These are phyloP conservation scores for Drosophila mayri DNA, from an alignment of 1,140 invertebrate species.

Conservation along the genomic window DNA sequence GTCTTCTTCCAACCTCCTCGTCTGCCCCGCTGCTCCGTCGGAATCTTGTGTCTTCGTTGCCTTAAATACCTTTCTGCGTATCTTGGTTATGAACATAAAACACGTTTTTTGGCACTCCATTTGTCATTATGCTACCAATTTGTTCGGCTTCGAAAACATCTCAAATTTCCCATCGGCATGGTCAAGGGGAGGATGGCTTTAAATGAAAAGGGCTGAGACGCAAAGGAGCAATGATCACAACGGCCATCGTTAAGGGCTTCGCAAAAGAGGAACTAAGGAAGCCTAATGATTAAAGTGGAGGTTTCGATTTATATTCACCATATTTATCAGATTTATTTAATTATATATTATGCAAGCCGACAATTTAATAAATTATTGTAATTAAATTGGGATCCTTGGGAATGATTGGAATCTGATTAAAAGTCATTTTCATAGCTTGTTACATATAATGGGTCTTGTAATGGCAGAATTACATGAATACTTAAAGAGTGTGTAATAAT, in stretches of 20 bases:
- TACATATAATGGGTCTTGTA: slow-evolving; percentile 2
- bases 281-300: slow-evolving; percentile 14
- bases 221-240: slow-evolving; percentile 20
- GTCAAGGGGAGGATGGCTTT: slow-evolving; percentile 1
- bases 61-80: slow-evolving; percentile 57
- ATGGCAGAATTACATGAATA: slow-evolving; percentile 3
- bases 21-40: not conserved
- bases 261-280: not conserved
- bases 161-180: slow-evolving; percentile 47
- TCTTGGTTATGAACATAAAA: slow-evolving; percentile 40
- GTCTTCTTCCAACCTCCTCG: not conserved
- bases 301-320: slow-evolving; percentile 6
- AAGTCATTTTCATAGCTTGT: slow-evolving; percentile 10
- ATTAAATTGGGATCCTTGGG: not conserved
- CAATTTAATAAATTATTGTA: slow-evolving; percentile 11
- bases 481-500: not conserved
- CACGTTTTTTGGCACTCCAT: slow-evolving; percentile 73
- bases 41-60: slow-evolving; percentile 28
- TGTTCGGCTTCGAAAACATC: slow-evolving; percentile 54
- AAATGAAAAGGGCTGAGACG: slow-evolving; percentile 19
- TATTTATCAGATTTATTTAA: slow-evolving; percentile 17
- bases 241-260: slow-evolving; percentile 7
- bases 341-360: slow-evolving; percentile 8
- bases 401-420: slow-evolving; percentile 4
- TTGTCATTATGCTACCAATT: slow-evolving; percentile 75